phyloP scores from a whole-genome alignment of 2,888 invertebrate species.

The Elgonia sp. region DNA sequence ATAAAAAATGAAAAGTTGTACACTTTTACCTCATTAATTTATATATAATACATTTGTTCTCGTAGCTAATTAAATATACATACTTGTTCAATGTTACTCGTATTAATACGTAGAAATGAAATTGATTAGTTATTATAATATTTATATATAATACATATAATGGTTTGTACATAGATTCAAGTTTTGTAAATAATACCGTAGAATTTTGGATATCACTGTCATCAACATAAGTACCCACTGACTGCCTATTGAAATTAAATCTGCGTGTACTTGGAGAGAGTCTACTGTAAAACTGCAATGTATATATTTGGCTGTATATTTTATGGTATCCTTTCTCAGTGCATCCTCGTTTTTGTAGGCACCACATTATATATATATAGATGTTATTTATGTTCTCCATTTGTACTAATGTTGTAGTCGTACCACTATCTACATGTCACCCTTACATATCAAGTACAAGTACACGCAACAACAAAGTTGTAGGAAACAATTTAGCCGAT shows the following conservation, averaged over 20 bases:
- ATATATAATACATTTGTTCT: conserved; percentile 53
- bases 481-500: too few relatives aligned
- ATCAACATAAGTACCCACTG: background rate
- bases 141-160: too few relatives aligned
- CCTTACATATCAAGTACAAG: too few relatives aligned
- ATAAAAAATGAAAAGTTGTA: background rate
- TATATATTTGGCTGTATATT: too few relatives aligned
- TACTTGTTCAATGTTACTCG: conserved; percentile 56
- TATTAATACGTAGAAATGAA: conserved; percentile 57
- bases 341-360: conserved; percentile 4
- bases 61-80: conserved; percentile 46
- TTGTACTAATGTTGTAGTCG: conserved; percentile 61
- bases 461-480: too few relatives aligned
- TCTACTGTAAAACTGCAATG: too few relatives aligned
- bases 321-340: too few relatives aligned
- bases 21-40: conserved; percentile 44
- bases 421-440: conserved; percentile 42
- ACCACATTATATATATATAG: background rate
- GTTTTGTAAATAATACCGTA: conserved; percentile 65
- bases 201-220: conserved; percentile 31
- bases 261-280: too few relatives aligned
- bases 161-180: conserved; percentile 60
- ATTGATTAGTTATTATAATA: conserved; percentile 39
- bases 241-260: too few relatives aligned
- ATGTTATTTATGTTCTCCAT: conserved; percentile 50